Base-by-base conservation (phyloP, 2,113 vertebrate genomes). In the Gnathochromis pfefferi region DNA sequence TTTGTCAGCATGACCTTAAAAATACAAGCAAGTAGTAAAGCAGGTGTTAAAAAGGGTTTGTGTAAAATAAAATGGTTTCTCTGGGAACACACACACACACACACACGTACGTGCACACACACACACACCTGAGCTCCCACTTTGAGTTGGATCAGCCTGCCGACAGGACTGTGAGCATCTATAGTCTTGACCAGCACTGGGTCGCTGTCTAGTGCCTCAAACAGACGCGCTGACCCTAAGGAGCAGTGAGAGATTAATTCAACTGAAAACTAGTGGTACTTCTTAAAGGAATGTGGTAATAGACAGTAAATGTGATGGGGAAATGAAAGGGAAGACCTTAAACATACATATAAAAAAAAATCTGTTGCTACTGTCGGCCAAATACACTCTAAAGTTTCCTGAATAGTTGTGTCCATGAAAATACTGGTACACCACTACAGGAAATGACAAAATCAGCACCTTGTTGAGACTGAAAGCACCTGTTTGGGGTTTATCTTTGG, bases 1-100 rank as follows among this genome's bases (percentile, higher is more conserved):
- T 99, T 99, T 8, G 98, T 96, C 86, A 99, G 94, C 97, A 99
- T 99, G 90, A 99, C 98, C 98, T 99, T 83, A 4, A 87, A 85
- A 82, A 1, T 40, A 13, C 3, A 80, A 14, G 35, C 11, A 51
- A 38, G 53, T 2, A 4, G 9, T 26, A 33, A 23, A 2, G 49
- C 13, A 26, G 23, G 16, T 47, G 42, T 75, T 47, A 49, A 49
- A 75, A 31, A 49, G 5, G 1, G 9, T 19, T 19, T 75, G 70
- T 75, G 70, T 47, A 11, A 75, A 75, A 11, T 11, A 75, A 75
- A 47, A 47, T 2, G 2, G 6, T 17, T 47, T 45, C 68, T 47
- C 68, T 75, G 14, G 23, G n/a, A 45, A 75, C 13, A 19, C 38
- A 9, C 21, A 1, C 49, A 4, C 14, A 45, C 26, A 12, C 17